phyloP scores from a whole-genome alignment of 2,888 invertebrate species.

The Neoitamus cyanurus region DNA sequence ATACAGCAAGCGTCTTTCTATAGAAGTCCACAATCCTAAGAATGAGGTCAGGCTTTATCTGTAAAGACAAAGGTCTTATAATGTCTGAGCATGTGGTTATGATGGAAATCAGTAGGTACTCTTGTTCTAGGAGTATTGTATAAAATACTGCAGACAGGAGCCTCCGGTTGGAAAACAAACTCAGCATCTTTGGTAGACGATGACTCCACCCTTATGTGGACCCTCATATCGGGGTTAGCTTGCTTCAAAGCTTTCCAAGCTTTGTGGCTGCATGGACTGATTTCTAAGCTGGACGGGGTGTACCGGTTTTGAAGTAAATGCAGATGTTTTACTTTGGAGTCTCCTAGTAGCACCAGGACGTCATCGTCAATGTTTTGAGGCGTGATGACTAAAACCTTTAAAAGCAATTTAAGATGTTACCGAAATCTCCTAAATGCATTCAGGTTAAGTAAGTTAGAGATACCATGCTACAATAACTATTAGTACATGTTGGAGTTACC shows the following conservation, averaged over 20 bases:
- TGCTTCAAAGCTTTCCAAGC: constrained; percentile 68
- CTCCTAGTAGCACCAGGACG: constrained; percentile 74
- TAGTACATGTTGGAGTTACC: too few relatives aligned
- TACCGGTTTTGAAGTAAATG: constrained; percentile 80
- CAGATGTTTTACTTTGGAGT: constrained; percentile 72
- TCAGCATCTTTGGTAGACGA: constrained; percentile 67
- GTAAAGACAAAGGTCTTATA: not conserved
- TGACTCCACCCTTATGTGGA: constrained; percentile 77
- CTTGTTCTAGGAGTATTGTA: constrained; percentile 73
- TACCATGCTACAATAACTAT: too few relatives aligned
- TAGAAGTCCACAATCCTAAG: constrained; percentile 73
- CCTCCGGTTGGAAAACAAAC: constrained; percentile 75
- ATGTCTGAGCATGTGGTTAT: not conserved
- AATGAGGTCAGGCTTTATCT: constrained; percentile 69
- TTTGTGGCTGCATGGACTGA: constrained; percentile 67
- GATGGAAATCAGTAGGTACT: constrained; percentile 61
- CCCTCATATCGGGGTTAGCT: constrained; percentile 72
- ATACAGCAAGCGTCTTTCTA: constrained; percentile 72
- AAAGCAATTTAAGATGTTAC: not conserved
- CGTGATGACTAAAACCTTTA: constrained; percentile 72
- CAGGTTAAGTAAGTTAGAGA: too few relatives aligned
- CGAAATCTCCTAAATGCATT: not conserved
- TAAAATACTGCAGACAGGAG: constrained; percentile 75
- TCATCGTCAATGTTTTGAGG: constrained; percentile 83
- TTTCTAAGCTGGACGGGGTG: constrained; percentile 70